phyloP scores from a whole-genome alignment of 2,888 invertebrate genomes.

The Cheilosia variabilis region DNA sequence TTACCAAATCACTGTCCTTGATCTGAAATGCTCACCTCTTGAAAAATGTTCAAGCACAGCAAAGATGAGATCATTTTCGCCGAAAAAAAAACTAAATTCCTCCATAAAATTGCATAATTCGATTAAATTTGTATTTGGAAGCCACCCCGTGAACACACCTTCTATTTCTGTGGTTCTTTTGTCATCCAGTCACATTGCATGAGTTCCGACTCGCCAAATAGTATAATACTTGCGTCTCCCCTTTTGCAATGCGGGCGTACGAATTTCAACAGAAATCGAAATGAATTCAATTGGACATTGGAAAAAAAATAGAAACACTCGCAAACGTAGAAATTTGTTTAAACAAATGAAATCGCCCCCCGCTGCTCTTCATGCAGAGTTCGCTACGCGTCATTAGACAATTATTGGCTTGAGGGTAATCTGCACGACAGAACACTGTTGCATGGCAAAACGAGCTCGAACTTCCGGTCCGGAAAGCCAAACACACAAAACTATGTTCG shows the following conservation, averaged over 20 bases:
- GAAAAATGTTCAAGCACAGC: conserved; percentile 4
- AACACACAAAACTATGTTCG: neutral
- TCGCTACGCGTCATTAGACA: conserved; percentile 61
- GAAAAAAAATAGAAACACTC: conserved; percentile 1
- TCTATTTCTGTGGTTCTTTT: conserved; percentile 27
- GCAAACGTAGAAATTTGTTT: conserved; percentile 44
- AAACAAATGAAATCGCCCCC: conserved; percentile 46
- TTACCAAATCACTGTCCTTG: conserved; percentile 11
- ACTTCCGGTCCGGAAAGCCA: conserved; percentile 41
- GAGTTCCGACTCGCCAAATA: conserved; percentile 7
- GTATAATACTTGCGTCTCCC: neutral
- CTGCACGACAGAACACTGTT: conserved; percentile 34
- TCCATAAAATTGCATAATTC: conserved; percentile 47
- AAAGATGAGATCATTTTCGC: conserved; percentile 30
- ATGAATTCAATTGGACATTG: conserved; percentile 41
- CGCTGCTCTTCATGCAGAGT: neutral
- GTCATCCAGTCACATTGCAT: conserved; percentile 41
- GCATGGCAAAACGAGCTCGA: conserved; percentile 43
- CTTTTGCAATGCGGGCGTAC: neutral
- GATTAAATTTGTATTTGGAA: conserved; percentile 14
- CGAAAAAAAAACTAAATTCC: conserved; percentile 2
- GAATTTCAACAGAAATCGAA: conserved; percentile 17
- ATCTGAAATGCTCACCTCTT: conserved; percentile 23
- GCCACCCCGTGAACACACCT: conserved; percentile 23
- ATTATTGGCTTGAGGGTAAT: conserved; percentile 46